Conservation (phyloP, 2,888 invertebrate genomes). For the Venusia cambrica region DNA sequence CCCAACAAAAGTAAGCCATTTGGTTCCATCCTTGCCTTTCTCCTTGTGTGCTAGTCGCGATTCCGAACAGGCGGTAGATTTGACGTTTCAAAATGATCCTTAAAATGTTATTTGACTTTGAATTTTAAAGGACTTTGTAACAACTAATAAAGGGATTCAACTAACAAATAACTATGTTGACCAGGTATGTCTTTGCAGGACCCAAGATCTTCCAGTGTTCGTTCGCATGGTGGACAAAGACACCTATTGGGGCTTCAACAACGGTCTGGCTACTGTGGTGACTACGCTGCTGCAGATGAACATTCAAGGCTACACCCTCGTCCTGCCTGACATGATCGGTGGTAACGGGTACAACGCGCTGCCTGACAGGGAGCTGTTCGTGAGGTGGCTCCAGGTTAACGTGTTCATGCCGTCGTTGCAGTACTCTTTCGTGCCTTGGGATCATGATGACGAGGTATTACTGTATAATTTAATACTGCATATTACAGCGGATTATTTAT, state of each 20-base stretch:
- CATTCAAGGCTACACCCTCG: constrained; percentile 84
- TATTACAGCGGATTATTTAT: too few species aligned
- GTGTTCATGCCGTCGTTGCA: constrained; percentile 90
- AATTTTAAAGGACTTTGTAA: too few species aligned
- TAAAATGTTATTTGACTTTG: too few species aligned
- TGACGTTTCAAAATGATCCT: too few species aligned
- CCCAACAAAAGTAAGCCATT: too few species aligned
- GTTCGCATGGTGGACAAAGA: constrained; percentile 90
- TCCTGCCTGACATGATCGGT: constrained; percentile 90
- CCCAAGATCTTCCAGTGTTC: constrained; percentile 86
- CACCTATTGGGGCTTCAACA: constrained; percentile 84
- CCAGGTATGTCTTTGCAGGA: too few species aligned
- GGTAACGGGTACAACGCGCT: constrained; percentile 83
- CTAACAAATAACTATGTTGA: too few species aligned
- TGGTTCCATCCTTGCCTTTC: too few species aligned
- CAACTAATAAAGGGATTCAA: too few species aligned
- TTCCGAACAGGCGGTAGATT: too few species aligned
- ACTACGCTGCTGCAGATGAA: constrained; percentile 85
- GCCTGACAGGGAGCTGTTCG: constrained; percentile 83
- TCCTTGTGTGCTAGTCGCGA: too few species aligned
- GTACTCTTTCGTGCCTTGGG: constrained; percentile 91
- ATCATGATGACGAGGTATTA: constrained; percentile 82
- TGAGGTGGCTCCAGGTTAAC: constrained; percentile 90
- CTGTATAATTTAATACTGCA: neutral
- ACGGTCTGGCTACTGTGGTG: constrained; percentile 86